Conservation (phyloP, 2,113 vertebrate genomes). For the Meriones unguiculatus region DNA sequence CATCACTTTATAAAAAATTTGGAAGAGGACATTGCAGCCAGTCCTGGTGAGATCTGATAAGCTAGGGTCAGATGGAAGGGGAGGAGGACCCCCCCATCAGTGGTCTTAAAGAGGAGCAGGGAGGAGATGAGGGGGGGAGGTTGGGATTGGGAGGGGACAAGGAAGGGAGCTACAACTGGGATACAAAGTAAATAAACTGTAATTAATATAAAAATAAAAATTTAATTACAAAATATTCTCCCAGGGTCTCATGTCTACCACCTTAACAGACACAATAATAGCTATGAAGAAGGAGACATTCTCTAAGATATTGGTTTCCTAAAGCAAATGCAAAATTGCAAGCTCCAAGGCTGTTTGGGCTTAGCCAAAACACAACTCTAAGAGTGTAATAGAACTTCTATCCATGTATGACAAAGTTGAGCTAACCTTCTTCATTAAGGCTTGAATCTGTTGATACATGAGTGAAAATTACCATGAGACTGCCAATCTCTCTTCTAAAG, state of each 20-base stretch:
- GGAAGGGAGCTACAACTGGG: too few relatives aligned
- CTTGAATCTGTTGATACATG: not conserved
- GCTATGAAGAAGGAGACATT: not conserved
- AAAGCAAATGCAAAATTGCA: not conserved
- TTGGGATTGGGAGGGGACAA: too few relatives aligned
- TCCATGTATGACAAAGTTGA: not conserved
- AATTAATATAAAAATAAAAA: too few relatives aligned
- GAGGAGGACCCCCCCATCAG: too few relatives aligned
- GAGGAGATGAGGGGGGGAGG: too few relatives aligned
- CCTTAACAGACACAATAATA: not conserved
- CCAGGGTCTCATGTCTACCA: not conserved
- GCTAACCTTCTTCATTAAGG: not conserved
- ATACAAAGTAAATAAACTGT: too few relatives aligned
- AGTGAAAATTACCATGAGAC: not conserved
- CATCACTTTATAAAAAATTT: not conserved
- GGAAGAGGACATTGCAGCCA: too few relatives aligned
- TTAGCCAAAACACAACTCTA: not conserved
- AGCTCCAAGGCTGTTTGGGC: not conserved
- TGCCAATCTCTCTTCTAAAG: not conserved
- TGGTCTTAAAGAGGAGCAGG: too few relatives aligned
- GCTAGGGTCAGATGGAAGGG: too few relatives aligned
- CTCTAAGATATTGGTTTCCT: not conserved
- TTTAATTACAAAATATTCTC: too few relatives aligned
- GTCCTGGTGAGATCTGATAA: too few relatives aligned
- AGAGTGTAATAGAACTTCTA: not conserved